These are phyloP conservation scores for Lamproptera curius DNA, from an alignment of 2,888 invertebrate species.

Conservation along the genomic window DNA sequence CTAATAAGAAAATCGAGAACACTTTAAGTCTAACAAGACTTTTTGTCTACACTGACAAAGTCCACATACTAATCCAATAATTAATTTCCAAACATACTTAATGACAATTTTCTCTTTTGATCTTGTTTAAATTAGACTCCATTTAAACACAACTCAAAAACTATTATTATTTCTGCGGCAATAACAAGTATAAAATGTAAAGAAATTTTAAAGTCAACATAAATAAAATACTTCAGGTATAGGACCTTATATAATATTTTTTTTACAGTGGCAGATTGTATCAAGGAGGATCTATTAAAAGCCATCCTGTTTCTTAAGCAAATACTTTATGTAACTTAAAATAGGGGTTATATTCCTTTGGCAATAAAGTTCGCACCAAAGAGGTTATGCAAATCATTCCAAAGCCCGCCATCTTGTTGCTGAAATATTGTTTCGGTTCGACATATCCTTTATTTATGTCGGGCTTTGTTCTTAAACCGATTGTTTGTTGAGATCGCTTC, in stretches of 20 bases:
- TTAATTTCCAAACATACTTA: too few relatives aligned
- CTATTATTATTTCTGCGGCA: background rate
- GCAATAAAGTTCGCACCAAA: background rate
- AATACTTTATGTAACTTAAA: background rate
- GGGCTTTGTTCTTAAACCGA: slow-evolving; percentile 48
- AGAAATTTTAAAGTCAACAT: background rate
- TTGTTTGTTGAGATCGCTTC: slow-evolving; percentile 43
- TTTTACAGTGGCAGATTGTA: background rate
- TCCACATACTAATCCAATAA: too few relatives aligned
- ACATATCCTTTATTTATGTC: slow-evolving; percentile 72
- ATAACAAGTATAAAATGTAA: background rate
- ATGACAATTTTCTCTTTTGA: too few relatives aligned
- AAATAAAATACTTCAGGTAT: background rate
- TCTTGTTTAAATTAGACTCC: too few relatives aligned
- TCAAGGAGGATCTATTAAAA: background rate
- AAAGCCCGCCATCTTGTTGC: slow-evolving; percentile 54
- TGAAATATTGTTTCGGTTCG: slow-evolving; percentile 67
- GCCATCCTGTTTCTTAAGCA: background rate
- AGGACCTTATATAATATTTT: background rate
- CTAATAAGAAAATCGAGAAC: too few relatives aligned
- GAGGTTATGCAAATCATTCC: slow-evolving; percentile 43
- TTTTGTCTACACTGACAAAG: too few relatives aligned
- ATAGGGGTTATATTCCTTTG: background rate
- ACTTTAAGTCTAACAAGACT: too few relatives aligned
- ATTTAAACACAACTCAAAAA: too few relatives aligned